Evolutionary conservation across 2,113 vertebrate species (phyloP).

Genomic region (Tychaedon coryphoeus): DNA sequence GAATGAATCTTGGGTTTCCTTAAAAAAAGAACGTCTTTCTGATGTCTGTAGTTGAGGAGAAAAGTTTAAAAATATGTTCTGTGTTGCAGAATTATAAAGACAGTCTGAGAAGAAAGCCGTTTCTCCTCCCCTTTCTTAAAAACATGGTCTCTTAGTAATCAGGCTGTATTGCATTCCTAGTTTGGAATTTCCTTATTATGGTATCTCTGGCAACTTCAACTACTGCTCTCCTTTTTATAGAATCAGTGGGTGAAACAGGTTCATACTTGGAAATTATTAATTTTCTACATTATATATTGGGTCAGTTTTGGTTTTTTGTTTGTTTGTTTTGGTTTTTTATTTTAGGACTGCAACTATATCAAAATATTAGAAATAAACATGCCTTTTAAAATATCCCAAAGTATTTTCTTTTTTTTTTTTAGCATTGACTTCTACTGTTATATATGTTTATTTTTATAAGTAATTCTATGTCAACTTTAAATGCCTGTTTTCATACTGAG

Average conservation of each 20-base stretch:
- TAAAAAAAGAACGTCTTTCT: background rate
- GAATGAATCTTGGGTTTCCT: background rate
- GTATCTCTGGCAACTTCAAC: background rate
- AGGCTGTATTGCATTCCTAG: background rate
- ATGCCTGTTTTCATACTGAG: background rate
- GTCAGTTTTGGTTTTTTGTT: rapidly evolving
- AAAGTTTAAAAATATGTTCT: background rate
- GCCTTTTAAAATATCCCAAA: background rate
- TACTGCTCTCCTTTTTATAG: background rate
- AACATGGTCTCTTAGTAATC: background rate
- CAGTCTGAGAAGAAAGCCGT: background rate
- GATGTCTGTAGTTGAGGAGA: background rate
- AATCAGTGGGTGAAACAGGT: background rate
- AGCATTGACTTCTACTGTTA: background rate
- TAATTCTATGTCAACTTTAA: background rate
- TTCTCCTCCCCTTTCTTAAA: background rate
- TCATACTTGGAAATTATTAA: background rate
- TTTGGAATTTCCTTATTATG: background rate
- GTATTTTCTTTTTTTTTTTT: background rate
- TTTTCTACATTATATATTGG: background rate
- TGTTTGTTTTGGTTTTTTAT: background rate
- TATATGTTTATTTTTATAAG: background rate
- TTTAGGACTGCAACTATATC: background rate
- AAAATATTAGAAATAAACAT: background rate
- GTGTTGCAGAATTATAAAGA: background rate